Base-by-base conservation (phyloP, 2,888 invertebrate species). In the Drosophila lutescens region DNA sequence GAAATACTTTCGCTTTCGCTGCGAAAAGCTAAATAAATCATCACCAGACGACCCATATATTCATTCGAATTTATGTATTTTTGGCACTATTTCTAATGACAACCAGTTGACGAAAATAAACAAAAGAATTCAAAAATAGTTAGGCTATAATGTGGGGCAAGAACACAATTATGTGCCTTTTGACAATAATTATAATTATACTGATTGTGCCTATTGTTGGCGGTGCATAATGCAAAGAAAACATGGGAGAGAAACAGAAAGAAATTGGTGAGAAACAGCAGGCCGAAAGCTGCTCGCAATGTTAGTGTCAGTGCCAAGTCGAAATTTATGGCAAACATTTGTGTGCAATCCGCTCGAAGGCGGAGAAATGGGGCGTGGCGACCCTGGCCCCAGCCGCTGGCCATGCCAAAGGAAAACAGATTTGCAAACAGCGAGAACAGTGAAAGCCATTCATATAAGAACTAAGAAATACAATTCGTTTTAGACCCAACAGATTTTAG, bases 1-100 rank as follows among this genome's bases (percentile, higher is more conserved):
- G 46, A 47, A 55, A 12, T 17, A 83, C 82, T 82, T 82, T 82
- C 84, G 73, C 70, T 82, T 88, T 88, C 78, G 66, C 32, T 58
- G 23, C 46, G 47, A 50, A 61, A 51, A 59, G 23, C 43, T 61
- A 60, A 15, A 72, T 46, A 66, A 71, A 67, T 73, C 55, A 56
- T 34, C 61, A 51, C 54, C 68, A 47, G 65, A 46, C 74, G 77
- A 69, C 78, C 70, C 41, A 77, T 74, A 77, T 82, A 34, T 55
- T 47, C 69, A 34, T 43, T 34, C 23, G 40, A 63, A 63, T 47
- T 40, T 9, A 41, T 55, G 40, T 66, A 80, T 88, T 86, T 82
- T 83, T 80, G 80, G 83, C 60, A 73, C 55, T 76, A 80, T 67
- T 61, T 65, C 62, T 46, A 47, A 55, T 46, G 65, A 49, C 53